Conservation (phyloP, 2,888 invertebrate species). For the Drosophila barbarae region DNA sequence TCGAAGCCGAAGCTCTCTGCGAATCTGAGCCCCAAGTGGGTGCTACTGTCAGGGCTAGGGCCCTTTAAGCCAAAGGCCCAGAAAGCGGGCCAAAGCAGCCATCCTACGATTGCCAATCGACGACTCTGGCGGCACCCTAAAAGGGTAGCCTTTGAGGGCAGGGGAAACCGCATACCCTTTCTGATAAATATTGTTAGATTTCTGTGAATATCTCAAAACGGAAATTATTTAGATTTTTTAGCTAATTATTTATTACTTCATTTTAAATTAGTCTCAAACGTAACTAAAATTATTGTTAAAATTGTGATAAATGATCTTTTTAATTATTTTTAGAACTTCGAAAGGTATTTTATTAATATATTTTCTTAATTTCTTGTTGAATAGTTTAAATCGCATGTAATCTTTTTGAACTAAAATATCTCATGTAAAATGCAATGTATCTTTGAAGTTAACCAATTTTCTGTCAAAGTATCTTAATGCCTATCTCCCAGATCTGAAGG, state of each 20-base stretch:
- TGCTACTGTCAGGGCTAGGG: slow-evolving; percentile 47
- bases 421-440: background rate
- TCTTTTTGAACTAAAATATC: background rate
- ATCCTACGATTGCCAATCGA: slow-evolving; percentile 38
- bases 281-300: no score
- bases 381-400: no score
- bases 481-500: slow-evolving; percentile 28
- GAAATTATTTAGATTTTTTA: background rate
- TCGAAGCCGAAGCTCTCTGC: slow-evolving; percentile 24
- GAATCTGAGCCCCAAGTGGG: slow-evolving; percentile 7
- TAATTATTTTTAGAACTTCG: no score
- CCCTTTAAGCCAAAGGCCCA: slow-evolving; percentile 38
- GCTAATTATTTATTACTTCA: no score
- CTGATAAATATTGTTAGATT: background rate
- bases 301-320: no score
- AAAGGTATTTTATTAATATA: no score
- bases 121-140: slow-evolving; percentile 63
- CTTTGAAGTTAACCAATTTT: slow-evolving; percentile 20
- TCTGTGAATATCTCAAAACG: background rate
- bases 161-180: slow-evolving; percentile 15
- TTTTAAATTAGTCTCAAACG: no score
- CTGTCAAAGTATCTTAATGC: slow-evolving; percentile 33
- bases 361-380: no score
- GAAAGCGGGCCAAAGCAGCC: slow-evolving; percentile 47
- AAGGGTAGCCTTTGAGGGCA: slow-evolving; percentile 9